Conservation (phyloP, 2,888 invertebrate species). For the Chironomus tentans region DNA sequence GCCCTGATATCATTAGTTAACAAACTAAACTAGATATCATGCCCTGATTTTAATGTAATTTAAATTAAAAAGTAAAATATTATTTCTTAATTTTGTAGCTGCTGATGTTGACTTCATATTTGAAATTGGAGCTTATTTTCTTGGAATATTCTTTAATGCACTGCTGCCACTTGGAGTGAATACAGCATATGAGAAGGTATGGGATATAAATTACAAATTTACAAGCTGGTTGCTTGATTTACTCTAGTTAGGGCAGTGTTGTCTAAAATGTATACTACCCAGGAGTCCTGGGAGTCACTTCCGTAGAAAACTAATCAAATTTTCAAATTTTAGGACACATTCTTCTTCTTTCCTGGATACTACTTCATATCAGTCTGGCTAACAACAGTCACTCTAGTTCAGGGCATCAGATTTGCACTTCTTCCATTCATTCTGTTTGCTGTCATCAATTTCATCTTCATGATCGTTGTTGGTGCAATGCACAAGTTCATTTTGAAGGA, state of each 20-base stretch:
- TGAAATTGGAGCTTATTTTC: not conserved
- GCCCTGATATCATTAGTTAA: too few species aligned
- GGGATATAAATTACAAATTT: too few species aligned
- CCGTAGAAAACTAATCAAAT: not conserved
- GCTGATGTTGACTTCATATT: not conserved
- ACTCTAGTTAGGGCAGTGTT: too few species aligned
- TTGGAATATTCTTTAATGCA: not conserved
- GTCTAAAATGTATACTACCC: too few species aligned
- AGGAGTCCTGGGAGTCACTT: too few species aligned
- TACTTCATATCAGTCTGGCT: not conserved
- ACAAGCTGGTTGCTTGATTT: too few species aligned
- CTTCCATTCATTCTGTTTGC: not conserved
- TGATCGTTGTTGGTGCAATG: slow-evolving; percentile 32
- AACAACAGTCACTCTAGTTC: not conserved
- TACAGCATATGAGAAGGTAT: not conserved
- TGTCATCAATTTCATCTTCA: not conserved
- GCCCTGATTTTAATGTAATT: too few species aligned
- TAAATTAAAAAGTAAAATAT: too few species aligned
- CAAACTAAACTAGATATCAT: too few species aligned
- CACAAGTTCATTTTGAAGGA: slow-evolving; percentile 34
- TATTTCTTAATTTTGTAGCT: too few species aligned
- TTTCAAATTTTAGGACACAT: not conserved
- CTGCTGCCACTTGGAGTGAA: not conserved
- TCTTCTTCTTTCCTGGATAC: not conserved
- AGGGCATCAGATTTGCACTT: not conserved